Evolutionary conservation across 1,140 invertebrate genomes (phyloP), one percentile per base, ranked within the genome.

Genomic region (Eufriesea mexicana): DNA sequence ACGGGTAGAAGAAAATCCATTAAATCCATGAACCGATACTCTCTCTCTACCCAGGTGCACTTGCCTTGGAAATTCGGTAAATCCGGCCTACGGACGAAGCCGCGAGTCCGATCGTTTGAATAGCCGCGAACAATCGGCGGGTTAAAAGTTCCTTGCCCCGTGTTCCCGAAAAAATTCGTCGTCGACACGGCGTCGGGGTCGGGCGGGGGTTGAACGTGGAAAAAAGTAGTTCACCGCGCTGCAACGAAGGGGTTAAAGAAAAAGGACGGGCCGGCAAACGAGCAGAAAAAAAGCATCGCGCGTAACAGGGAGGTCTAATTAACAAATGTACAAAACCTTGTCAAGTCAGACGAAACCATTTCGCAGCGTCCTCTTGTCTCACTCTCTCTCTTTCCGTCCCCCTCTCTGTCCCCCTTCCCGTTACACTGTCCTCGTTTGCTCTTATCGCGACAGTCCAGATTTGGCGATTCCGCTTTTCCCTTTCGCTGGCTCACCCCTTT

Each of bases 251-350:
- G 51, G 61, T 75, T 81, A 75, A 66, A 75, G 49, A 62, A 45
- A 74, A 74, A 64, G 61, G 20, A 55, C 61, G 51, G 71, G n/a
- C 49, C 25, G 47, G 71, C 71, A 74, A 81, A 81, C 71, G 79
- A 61, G 61, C 35, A 55, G 78, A 35, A 66, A 78, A 79, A 75
- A 51, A 64, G 71, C 79, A 81, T 66, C 72, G 70, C 70, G 59
- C 49, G 71, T 66, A 54, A 64, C 25, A 25, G 35, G 51, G 35
- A 75, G 51, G 79, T 66, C 79, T 81, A 75, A 67, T 81, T 81
- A 81, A 81, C 79, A 81, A 81, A 81, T 75, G 79, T 81, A 81
- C 71, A 81, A 75, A 81, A 81, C 72, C 61, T 75, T 67, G 79
- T 81, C 71, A 81, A 81, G 72, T 81, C 79, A 23, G 61, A 55